phyloP scores from a whole-genome alignment of 2,113 vertebrate genomes.

The Seriola quinqueradiata region DNA sequence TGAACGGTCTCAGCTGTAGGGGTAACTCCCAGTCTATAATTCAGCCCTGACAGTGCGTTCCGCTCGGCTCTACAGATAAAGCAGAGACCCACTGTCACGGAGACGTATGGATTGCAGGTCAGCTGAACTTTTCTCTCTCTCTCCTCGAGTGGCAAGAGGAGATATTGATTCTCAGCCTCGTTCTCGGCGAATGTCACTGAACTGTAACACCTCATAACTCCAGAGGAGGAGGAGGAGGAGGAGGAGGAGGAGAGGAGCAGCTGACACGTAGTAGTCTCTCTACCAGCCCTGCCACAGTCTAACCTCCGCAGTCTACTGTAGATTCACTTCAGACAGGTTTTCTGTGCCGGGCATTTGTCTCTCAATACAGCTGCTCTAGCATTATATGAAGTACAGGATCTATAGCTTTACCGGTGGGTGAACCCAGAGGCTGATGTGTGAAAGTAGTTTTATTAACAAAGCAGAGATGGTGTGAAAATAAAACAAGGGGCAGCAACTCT shows the following conservation, averaged over 20 bases:
- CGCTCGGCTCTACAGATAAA: constrained; percentile 60
- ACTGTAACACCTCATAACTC: constrained; percentile 51
- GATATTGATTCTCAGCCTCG: constrained; percentile 74
- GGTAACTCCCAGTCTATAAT: constrained; percentile 53
- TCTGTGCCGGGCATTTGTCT: constrained; percentile 15
- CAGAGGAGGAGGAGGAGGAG: constrained; percentile 10
- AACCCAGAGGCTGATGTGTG: not conserved
- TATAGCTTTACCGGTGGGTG: not conserved
- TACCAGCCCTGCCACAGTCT: not conserved
- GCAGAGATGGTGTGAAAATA: not conserved
- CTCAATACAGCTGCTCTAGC: constrained; percentile 7
- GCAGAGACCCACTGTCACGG: constrained; percentile 54
- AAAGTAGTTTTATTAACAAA: constrained; percentile 25
- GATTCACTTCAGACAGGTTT: constrained; percentile 20
- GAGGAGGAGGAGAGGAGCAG: constrained; percentile 13
- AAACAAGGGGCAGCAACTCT: not conserved
- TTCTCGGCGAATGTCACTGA: constrained; percentile 61
- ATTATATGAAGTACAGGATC: constrained; percentile 3
- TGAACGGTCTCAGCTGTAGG: constrained; percentile 31
- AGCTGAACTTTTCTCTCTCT: constrained; percentile 71
- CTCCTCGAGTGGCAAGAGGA: constrained; percentile 62
- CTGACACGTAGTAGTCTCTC: constrained; percentile 22
- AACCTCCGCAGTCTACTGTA: constrained; percentile 18
- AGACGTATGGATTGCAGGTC: constrained; percentile 77
- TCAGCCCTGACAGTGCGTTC: constrained; percentile 60